Percentiles rank a stretch among this genome's conserved stretches.
Evolutionary conservation across 2,113 vertebrate genomes (phyloP).

Genomic region (Apeltes quadracus): DNA sequence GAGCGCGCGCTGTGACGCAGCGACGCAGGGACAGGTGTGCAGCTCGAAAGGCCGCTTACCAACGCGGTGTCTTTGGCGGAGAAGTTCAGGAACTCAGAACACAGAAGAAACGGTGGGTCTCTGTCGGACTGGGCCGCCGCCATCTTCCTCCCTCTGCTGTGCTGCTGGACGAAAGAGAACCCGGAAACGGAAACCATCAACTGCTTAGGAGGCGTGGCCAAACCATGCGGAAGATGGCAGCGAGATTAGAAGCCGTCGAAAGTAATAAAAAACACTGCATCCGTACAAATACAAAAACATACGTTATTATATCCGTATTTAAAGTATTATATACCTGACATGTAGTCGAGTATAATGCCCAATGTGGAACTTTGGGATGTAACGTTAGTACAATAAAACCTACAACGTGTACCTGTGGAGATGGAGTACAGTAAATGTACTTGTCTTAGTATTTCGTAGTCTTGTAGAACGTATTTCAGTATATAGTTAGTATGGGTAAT

Average conservation of each 20-base stretch:
- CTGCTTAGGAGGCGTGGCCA: conserved; percentile 18
- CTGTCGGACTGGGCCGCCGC: conserved; percentile 76
- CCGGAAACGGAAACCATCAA: conserved; percentile 53
- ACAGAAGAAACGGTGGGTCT: conserved; percentile 63
- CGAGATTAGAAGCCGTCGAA: neutral
- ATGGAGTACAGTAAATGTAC: too few species aligned
- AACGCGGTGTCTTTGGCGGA: conserved; percentile 79
- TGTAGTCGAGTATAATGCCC: too few species aligned
- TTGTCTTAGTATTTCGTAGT: too few species aligned
- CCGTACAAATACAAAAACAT: too few species aligned
- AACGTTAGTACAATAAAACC: too few species aligned
- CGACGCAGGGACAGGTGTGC: neutral
- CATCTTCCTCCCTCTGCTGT: conserved; percentile 72
- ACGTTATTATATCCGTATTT: too few species aligned
- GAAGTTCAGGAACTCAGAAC: conserved; percentile 77
- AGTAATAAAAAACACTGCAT: too few species aligned
- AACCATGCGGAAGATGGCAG: neutral
- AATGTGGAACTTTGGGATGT: too few species aligned
- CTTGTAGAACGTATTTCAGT: too few species aligned
- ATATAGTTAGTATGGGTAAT: too few species aligned
- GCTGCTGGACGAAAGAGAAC: conserved; percentile 31
- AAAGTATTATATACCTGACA: too few species aligned
- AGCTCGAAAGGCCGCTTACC: conserved; percentile 65
- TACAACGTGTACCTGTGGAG: too few species aligned
- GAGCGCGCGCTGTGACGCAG: neutral